Evolutionary conservation across 2,888 invertebrate genomes (phyloP).

Genomic region (Drosophila paramelanica): DNA sequence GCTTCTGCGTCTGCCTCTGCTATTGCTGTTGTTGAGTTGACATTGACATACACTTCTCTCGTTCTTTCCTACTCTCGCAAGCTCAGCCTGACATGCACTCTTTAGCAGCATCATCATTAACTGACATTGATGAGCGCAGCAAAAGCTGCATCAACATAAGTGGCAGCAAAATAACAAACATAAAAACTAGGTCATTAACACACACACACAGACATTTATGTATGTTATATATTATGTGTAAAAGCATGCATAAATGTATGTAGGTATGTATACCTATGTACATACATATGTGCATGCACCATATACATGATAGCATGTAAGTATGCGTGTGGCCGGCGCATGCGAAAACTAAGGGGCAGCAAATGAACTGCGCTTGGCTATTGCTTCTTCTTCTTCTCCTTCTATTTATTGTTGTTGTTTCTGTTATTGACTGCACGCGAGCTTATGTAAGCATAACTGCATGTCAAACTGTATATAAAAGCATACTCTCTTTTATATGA

Average conservation of each 20-base stretch:
- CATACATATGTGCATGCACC: neutral
- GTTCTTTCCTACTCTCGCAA: conserved; percentile 2
- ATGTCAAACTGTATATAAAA: conserved; percentile 22
- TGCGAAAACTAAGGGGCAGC: conserved; percentile 52
- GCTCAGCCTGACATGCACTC: conserved; percentile 19
- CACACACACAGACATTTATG: conserved; percentile 18
- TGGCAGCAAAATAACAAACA: conserved; percentile 17
- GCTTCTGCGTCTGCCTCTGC: neutral
- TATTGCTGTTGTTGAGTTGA: conserved; percentile 26
- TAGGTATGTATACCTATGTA: conserved; percentile 7
- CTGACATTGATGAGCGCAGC: conserved; percentile 53
- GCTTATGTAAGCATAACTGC: conserved; percentile 59
- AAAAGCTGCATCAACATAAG: conserved; percentile 40
- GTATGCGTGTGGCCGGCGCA: conserved; percentile 51
- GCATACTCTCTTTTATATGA: neutral
- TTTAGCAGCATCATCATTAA: conserved; percentile 35
- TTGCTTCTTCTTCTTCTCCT: conserved; percentile 2
- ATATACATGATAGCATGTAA: conserved; percentile 2
- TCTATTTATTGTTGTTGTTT: conserved; percentile 5
- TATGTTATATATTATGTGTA: conserved; percentile 1
- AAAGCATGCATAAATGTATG: neutral
- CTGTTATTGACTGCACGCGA: conserved; percentile 43
- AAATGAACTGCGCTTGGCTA: conserved; percentile 35
- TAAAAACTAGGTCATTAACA: conserved; percentile 63
- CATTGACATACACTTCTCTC: conserved; percentile 40